phyloP scores from a whole-genome alignment of 1,140 invertebrate species.

The Druon quercuslanigerum region DNA sequence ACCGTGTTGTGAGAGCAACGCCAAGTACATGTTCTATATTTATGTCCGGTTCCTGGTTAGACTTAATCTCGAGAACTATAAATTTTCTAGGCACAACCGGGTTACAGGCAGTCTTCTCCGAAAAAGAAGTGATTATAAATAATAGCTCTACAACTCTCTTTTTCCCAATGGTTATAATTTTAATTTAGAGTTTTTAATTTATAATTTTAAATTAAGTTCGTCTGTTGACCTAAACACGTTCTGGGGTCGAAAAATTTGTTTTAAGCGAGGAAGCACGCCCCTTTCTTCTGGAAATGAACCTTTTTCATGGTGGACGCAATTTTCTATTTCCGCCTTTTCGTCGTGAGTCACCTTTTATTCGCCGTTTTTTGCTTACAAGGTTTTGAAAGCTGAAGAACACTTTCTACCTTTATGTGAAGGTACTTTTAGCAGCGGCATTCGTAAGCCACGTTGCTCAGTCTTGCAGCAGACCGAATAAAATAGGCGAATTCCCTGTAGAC shows the following conservation, averaged over 20 bases:
- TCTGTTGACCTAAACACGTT: background rate
- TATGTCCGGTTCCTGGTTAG: constrained; percentile 17
- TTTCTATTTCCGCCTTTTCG: background rate
- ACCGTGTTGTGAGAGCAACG: constrained; percentile 29
- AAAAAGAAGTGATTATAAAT: no score
- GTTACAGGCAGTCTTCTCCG: background rate
- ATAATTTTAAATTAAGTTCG: no score
- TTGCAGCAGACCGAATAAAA: constrained; percentile 23
- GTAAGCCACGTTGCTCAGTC: background rate
- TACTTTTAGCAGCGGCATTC: background rate
- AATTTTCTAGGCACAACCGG: constrained; percentile 14
- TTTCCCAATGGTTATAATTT: no score
- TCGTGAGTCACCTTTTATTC: constrained; percentile 32
- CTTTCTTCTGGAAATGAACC: background rate
- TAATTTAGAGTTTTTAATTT: no score
- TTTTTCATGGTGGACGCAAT: background rate
- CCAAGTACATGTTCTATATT: constrained; percentile 29
- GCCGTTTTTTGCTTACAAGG: background rate
- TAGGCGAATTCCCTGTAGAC: constrained; percentile 18
- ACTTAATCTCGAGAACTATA: constrained; percentile 24
- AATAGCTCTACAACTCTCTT: no score
- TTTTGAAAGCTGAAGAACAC: constrained; percentile 22
- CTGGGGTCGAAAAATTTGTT: background rate
- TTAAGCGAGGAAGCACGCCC: background rate
- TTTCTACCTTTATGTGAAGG: constrained; percentile 21